Evolutionary conservation across 64 coral and sea anemone genomes (phyloP).

Genomic region (Montipora capricornis): DNA sequence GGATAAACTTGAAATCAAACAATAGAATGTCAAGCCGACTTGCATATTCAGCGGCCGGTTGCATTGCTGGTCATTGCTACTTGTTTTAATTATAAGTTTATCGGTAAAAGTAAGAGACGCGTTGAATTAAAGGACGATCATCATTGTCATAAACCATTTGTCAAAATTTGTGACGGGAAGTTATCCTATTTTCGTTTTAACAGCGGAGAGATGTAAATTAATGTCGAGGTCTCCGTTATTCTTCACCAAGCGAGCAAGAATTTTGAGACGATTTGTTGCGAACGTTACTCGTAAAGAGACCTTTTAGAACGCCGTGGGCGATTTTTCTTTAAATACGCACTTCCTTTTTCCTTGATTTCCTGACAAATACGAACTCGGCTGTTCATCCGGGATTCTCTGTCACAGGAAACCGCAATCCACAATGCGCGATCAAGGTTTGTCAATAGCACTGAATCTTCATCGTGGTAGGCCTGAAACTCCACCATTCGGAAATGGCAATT

Average conservation of each 20-base stretch:
- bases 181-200: slow-evolving; percentile 12
- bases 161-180: slow-evolving; percentile 20
- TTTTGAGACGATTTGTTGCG: neutral
- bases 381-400: slow-evolving; percentile 68
- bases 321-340: slow-evolving; percentile 44
- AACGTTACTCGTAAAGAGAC: slow-evolving; percentile 6
- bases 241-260: neutral
- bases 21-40: neutral
- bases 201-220: neutral
- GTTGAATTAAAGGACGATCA: too few relatives aligned
- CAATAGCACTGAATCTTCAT: slow-evolving; percentile 22
- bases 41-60: slow-evolving; percentile 16
- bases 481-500: slow-evolving; percentile 55
- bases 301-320: slow-evolving; percentile 2
- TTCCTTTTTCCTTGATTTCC: slow-evolving; percentile 17
- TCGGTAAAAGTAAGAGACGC: too few relatives aligned
- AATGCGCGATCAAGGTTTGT: slow-evolving; percentile 50
- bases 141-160: slow-evolving; percentile 14
- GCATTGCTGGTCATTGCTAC: too few relatives aligned
- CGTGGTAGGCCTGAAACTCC: slow-evolving; percentile 38
- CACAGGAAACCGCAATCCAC: slow-evolving; percentile 74
- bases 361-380: slow-evolving; percentile 34
- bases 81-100: too few relatives aligned
- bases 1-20: slow-evolving; percentile 2
- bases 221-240: neutral